Conservation (phyloP, 2,888 invertebrate genomes). For the Ectemnius lituratus region DNA sequence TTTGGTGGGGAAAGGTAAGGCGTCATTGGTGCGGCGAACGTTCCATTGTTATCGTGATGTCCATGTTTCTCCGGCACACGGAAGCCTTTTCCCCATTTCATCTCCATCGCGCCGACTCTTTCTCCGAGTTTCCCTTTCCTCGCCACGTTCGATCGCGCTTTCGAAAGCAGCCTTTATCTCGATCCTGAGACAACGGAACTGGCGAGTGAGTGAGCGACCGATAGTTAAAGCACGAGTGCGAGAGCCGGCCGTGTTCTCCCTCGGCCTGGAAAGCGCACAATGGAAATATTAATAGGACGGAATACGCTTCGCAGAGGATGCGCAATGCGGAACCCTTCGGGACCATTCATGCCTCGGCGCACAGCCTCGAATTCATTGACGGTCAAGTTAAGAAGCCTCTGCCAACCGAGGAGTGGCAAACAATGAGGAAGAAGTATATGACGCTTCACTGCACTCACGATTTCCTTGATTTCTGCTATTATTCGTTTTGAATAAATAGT, state of each 20-base stretch:
- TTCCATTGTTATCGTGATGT: conserved; percentile 48
- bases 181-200: conserved; percentile 30
- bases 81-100: conserved; percentile 1
- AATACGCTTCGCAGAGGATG: background rate
- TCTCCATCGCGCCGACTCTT: background rate
- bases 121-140: background rate
- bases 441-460: too few species aligned
- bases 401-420: too few species aligned
- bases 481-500: too few species aligned
- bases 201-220: conserved; percentile 26
- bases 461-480: too few species aligned
- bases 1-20: background rate
- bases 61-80: conserved; percentile 9
- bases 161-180: conserved; percentile 42
- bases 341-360: too few species aligned
- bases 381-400: too few species aligned
- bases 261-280: conserved; percentile 11
- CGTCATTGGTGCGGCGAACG: conserved; percentile 35
- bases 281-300: conserved; percentile 16
- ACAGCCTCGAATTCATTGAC: too few species aligned
- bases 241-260: too few species aligned
- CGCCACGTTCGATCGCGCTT: conserved; percentile 38
- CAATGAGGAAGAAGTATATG: too few species aligned
- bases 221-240: conserved; percentile 32
- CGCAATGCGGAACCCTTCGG: too few species aligned